These are phyloP conservation scores for Balanococcus diminutus DNA, from an alignment of 2,888 invertebrate species.

Conservation along the genomic window DNA sequence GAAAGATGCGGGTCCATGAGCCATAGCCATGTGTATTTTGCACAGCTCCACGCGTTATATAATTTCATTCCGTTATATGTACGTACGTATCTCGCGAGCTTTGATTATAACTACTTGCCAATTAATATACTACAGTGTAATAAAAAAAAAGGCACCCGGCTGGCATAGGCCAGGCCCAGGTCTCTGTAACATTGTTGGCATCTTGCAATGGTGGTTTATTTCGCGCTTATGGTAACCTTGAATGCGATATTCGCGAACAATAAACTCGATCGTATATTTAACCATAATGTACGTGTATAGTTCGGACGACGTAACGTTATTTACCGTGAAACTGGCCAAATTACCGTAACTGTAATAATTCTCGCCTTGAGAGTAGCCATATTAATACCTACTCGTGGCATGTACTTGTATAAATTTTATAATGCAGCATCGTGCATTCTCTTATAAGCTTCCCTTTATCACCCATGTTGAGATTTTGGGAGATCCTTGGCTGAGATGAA, in stretches of 20 bases:
- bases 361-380: not conserved
- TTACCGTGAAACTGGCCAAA: slow-evolving; percentile 31
- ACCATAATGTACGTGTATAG: not conserved
- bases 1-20: not conserved
- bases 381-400: not conserved
- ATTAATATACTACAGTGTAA: not conserved
- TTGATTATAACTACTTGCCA: not conserved
- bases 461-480: not conserved
- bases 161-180: not conserved
- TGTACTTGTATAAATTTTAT: not conserved
- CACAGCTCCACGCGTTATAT: not conserved
- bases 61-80: not conserved
- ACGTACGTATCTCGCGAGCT: no score
- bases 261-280: slow-evolving; percentile 24
- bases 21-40: not conserved
- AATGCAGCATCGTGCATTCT: not conserved
- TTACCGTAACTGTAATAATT: slow-evolving; percentile 37
- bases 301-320: slow-evolving; percentile 13
- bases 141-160: not conserved
- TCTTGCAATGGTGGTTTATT: not conserved
- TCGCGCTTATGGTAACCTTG: slow-evolving; percentile 2
- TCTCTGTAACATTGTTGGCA: not conserved
- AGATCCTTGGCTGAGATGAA: not conserved
- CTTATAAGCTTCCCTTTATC: not conserved
- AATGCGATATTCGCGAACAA: not conserved